Conservation (phyloP, 2,888 invertebrate genomes). For the Halocaridina rubra region DNA sequence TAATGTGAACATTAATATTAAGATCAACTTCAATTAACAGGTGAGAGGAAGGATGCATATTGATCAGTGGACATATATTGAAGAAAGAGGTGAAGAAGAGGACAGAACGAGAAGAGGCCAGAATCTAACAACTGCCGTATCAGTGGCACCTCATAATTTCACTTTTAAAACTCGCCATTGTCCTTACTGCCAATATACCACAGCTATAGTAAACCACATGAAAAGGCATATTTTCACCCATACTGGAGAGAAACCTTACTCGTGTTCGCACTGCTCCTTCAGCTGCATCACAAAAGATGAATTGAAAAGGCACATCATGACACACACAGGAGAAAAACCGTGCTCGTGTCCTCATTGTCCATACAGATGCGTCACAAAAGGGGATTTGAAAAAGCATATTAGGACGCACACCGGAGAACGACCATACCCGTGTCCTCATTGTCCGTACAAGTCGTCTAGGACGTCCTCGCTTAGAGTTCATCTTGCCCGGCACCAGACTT, state of each 20-base stretch:
- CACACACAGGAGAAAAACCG: constrained; percentile 48
- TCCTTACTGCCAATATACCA: constrained; percentile 45
- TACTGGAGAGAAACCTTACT: constrained; percentile 36
- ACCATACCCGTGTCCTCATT: constrained; percentile 25
- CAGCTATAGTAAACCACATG: constrained; percentile 37
- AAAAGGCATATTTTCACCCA: constrained; percentile 42
- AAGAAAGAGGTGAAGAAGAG: too few species aligned
- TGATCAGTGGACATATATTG: too few species aligned
- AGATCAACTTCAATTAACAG: too few species aligned
- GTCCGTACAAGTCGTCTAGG: constrained; percentile 20
- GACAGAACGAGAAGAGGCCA: too few species aligned
- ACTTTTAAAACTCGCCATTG: constrained; percentile 30
- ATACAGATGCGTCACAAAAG: constrained; percentile 12
- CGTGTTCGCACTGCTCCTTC: constrained; percentile 36
- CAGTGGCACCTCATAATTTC: too few species aligned
- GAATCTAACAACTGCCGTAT: too few species aligned
- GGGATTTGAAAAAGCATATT: constrained; percentile 6
- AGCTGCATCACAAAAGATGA: constrained; percentile 28
- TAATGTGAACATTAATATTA: too few species aligned
- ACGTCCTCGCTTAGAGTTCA: too few species aligned
- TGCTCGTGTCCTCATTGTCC: constrained; percentile 26
- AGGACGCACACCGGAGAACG: constrained; percentile 29
- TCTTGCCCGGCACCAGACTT: too few species aligned
- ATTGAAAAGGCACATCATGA: constrained; percentile 51
- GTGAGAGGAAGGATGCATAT: too few species aligned